Conservation (phyloP, 2,113 vertebrate genomes). For the Microtus pennsylvanicus region DNA sequence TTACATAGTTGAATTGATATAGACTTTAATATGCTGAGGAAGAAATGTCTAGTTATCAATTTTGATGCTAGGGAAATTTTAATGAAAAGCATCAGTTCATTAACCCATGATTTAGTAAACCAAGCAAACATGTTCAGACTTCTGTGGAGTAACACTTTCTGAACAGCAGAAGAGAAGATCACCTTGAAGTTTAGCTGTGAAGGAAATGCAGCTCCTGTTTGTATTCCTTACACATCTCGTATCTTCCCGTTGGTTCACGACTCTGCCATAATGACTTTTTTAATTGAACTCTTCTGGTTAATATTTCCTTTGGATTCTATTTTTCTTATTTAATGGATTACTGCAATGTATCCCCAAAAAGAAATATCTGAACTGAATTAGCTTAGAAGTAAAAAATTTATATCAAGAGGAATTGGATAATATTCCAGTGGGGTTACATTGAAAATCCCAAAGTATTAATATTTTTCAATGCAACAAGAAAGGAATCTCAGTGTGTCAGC, state of each 20-base stretch:
- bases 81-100: slow-evolving; percentile 24
- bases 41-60: background rate
- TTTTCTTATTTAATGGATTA: slow-evolving; percentile 56
- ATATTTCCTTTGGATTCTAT: slow-evolving; percentile 41
- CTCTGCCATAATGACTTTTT: slow-evolving; percentile 28
- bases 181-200: slow-evolving; percentile 11
- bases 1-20: background rate
- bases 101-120: slow-evolving; percentile 28
- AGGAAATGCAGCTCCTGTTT: background rate
- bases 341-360: background rate
- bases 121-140: background rate
- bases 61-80: slow-evolving; percentile 27
- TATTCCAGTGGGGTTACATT: background rate
- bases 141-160: background rate
- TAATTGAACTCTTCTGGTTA: slow-evolving; percentile 62
- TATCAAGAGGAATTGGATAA: slow-evolving; percentile 36
- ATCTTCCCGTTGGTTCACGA: slow-evolving; percentile 26
- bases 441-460: slow-evolving; percentile 44
- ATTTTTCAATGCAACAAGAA: slow-evolving; percentile 43
- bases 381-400: background rate
- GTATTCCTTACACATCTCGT: background rate
- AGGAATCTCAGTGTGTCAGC: slow-evolving; percentile 36
- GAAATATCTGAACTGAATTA: slow-evolving; percentile 38
- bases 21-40: background rate
- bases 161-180: background rate